phyloP scores from a whole-genome alignment of 1,140 invertebrate genomes.

The Antheraea pernyi region DNA sequence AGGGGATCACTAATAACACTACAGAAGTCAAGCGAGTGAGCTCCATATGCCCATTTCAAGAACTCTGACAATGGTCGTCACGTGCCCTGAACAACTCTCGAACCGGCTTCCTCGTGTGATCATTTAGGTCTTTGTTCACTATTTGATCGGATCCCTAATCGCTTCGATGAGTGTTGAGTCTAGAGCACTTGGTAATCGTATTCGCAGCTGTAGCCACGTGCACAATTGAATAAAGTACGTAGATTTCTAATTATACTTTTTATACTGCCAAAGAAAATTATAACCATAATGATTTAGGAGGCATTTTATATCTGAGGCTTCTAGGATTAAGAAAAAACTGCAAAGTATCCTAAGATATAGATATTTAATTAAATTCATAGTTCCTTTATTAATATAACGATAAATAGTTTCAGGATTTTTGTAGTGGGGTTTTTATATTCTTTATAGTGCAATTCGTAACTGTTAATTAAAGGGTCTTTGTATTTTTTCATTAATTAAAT shows the following conservation, averaged over 20 bases:
- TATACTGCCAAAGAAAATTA: too few species aligned
- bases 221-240: neutral
- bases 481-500: too few species aligned
- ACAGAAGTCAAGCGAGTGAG: constrained; percentile 15
- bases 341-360: too few species aligned
- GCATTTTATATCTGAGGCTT: too few species aligned
- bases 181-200: constrained; percentile 8
- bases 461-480: too few species aligned
- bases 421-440: too few species aligned
- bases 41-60: constrained; percentile 45
- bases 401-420: too few species aligned
- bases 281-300: too few species aligned
- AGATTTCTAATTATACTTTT: neutral
- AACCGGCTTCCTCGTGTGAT: constrained; percentile 29
- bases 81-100: constrained; percentile 37
- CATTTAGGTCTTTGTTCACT: constrained; percentile 28
- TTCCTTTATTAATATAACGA: too few species aligned
- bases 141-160: constrained; percentile 21
- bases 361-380: too few species aligned
- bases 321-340: too few species aligned
- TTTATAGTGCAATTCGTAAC: too few species aligned
- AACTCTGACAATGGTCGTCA: constrained; percentile 37
- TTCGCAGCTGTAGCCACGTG: constrained; percentile 4
- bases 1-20: neutral
- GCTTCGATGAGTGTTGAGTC: constrained; percentile 12